These are phyloP conservation scores for Tragelaphus buxtoni DNA, from an alignment of 2,113 vertebrate genomes.

Conservation along the genomic window DNA sequence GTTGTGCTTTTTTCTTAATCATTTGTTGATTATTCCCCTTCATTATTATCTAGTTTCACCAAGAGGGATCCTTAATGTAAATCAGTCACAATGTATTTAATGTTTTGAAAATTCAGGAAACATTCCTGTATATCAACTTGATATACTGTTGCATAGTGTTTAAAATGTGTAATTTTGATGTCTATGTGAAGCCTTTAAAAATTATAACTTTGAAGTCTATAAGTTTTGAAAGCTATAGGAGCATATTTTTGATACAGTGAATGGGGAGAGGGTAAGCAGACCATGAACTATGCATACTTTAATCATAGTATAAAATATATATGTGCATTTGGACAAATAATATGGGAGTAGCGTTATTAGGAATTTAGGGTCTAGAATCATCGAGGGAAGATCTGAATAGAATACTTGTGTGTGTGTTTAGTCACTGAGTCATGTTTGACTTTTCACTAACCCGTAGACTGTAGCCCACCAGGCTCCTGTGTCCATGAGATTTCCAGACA, in stretches of 20 bases:
- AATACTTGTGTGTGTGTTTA: neutral
- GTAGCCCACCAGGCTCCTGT: neutral
- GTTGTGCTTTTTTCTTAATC: neutral
- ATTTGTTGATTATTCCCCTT: neutral
- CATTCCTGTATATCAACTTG: neutral
- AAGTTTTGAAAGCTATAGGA: neutral
- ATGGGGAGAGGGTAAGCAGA: neutral
- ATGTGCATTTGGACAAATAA: neutral
- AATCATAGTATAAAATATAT: neutral
- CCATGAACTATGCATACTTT: neutral
- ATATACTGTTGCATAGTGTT: neutral
- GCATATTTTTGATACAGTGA: neutral
- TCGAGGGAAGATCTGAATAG: neutral
- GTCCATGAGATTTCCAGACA: neutral
- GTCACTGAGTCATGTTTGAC: neutral
- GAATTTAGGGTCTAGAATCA: neutral
- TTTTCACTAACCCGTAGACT: neutral
- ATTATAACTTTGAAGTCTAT: neutral
- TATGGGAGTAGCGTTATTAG: neutral
- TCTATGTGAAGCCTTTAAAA: neutral
- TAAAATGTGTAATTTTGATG: neutral
- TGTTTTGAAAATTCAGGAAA: constrained; percentile 10
- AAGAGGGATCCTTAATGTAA: neutral
- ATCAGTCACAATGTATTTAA: neutral
- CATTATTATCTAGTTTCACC: neutral